phyloP scores from a whole-genome alignment of 2,888 invertebrate genomes.

The Thecocarcelia acutangulata region DNA sequence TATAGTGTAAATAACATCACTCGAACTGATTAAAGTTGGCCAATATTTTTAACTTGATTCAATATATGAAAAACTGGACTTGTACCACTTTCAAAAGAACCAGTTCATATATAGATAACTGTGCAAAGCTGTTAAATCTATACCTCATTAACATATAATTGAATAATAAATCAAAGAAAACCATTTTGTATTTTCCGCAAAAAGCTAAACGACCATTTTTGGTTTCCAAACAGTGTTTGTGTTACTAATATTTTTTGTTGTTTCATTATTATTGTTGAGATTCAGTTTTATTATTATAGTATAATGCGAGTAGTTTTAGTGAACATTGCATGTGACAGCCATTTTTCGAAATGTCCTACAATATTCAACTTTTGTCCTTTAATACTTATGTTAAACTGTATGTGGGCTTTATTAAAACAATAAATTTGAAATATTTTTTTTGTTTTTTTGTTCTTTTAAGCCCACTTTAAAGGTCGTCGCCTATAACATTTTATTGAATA shows the following conservation, averaged over 20 bases:
- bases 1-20: too few relatives aligned
- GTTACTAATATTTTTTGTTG: too few relatives aligned
- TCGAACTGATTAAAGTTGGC: too few relatives aligned
- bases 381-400: slow-evolving; percentile 5
- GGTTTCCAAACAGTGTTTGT: slow-evolving; percentile 11
- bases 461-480: slow-evolving; percentile 63
- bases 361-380: slow-evolving; percentile 1
- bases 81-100: too few relatives aligned
- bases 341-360: slow-evolving; percentile 18
- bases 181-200: background rate
- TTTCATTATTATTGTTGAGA: slow-evolving; percentile 33
- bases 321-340: slow-evolving; percentile 40
- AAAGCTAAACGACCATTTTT: background rate
- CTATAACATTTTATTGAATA: slow-evolving; percentile 60
- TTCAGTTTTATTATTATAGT: slow-evolving; percentile 25
- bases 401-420: slow-evolving; percentile 45
- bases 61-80: too few relatives aligned
- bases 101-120: too few relatives aligned
- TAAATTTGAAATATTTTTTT: slow-evolving; percentile 34
- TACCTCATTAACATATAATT: slow-evolving; percentile 20
- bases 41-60: too few relatives aligned
- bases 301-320: background rate
- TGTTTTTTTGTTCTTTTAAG: slow-evolving; percentile 27
- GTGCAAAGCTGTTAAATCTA: background rate
- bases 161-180: slow-evolving; percentile 30